phyloP scores from a whole-genome alignment of 1,140 invertebrate genomes.

The Chironomus striatipennis region DNA sequence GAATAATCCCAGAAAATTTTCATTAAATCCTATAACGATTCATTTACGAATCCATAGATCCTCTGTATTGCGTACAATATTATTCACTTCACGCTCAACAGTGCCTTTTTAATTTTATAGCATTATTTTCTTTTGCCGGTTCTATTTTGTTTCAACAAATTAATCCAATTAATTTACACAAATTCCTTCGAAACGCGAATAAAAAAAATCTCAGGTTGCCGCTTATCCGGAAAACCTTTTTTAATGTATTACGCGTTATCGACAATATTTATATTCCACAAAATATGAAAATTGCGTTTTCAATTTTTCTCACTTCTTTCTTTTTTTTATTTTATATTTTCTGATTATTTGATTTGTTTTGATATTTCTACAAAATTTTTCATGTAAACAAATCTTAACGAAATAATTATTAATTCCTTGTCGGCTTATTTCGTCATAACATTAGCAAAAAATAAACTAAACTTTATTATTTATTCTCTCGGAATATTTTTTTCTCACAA shows the following conservation, averaged over 20 bases:
- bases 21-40: not conserved
- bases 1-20: constrained; percentile 19
- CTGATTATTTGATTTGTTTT: too few relatives aligned
- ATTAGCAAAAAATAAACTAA: too few relatives aligned
- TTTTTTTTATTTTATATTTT: too few relatives aligned
- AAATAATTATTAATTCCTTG: too few relatives aligned
- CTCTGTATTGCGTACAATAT: not conserved
- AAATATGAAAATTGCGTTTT: not conserved
- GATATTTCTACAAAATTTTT: too few relatives aligned
- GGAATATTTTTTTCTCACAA: not conserved
- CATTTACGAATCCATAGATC: not conserved
- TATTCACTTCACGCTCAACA: constrained; percentile 3
- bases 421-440: too few relatives aligned
- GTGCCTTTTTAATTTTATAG: not conserved
- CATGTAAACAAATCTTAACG: too few relatives aligned
- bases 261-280: constrained; percentile 9
- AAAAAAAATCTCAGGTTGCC: constrained; percentile 12
- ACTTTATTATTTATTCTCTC: too few relatives aligned
- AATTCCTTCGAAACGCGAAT: not conserved
- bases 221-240: not conserved
- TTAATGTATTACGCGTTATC: not conserved
- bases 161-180: constrained; percentile 21
- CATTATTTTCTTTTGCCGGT: not conserved
- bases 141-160: constrained; percentile 17
- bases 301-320: constrained; percentile 1